phyloP scores from a whole-genome alignment of 2,113 vertebrate genomes.

The Vanacampus margaritifer region DNA sequence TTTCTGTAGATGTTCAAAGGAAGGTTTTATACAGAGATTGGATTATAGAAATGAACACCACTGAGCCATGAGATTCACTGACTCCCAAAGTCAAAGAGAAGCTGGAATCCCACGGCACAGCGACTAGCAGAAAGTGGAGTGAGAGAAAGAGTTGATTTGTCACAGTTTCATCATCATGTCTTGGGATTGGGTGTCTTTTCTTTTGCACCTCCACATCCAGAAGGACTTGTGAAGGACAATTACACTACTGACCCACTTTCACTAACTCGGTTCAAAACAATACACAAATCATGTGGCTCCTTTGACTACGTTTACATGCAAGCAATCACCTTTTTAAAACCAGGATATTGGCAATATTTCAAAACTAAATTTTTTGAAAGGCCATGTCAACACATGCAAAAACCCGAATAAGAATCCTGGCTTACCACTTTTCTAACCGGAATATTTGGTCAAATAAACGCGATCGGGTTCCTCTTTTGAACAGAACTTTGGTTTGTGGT shows the following conservation, averaged over 20 bases:
- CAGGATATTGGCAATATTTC: too few relatives aligned
- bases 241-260: conserved; percentile 19
- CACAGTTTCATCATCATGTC: conserved; percentile 65
- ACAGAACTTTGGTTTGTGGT: too few relatives aligned
- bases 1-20: conserved; percentile 61
- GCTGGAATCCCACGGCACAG: conserved; percentile 53
- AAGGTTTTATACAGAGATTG: conserved; percentile 62
- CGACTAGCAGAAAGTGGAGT: conserved; percentile 35
- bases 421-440: too few relatives aligned
- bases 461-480: too few relatives aligned
- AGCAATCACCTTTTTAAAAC: too few relatives aligned
- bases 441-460: too few relatives aligned
- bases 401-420: too few relatives aligned
- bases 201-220: conserved; percentile 39
- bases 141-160: conserved; percentile 66
- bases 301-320: too few relatives aligned
- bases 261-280: background rate
- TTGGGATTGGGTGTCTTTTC: conserved; percentile 46
- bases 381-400: too few relatives aligned
- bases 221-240: conserved; percentile 49
- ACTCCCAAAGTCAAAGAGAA: conserved; percentile 57
- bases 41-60: conserved; percentile 69
- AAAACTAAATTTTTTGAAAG: too few relatives aligned
- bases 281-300: too few relatives aligned
- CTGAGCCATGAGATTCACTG: conserved; percentile 58